Evolutionary conservation across 2,797 vertebrate species (phyloP).

Genomic region (Molossus alvarezi): DNA sequence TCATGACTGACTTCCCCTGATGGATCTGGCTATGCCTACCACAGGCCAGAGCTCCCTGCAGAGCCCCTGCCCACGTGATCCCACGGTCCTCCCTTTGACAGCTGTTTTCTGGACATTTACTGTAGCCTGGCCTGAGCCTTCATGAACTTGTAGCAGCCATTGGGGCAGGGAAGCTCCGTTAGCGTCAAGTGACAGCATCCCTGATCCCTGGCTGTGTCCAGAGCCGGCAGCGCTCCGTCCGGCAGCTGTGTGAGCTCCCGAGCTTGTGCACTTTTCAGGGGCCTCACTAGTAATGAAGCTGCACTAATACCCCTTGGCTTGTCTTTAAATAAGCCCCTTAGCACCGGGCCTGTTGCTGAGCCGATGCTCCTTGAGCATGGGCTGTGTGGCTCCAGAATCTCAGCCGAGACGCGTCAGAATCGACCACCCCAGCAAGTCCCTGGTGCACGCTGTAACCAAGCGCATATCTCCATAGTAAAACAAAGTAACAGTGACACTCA

Average conservation of each 20-base stretch:
- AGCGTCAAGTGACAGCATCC: not conserved
- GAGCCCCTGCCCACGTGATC: not conserved
- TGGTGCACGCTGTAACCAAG: not conserved
- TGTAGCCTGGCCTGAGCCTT: not conserved
- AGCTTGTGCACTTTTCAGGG: fast-evolving
- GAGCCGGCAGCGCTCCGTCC: not conserved
- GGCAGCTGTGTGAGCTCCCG: not conserved
- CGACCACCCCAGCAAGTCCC: not conserved
- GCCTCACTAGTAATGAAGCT: not conserved
- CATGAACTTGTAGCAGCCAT: fast-evolving
- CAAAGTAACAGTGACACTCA: fast-evolving
- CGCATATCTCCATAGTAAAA: fast-evolving
- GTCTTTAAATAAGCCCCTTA: fast-evolving
- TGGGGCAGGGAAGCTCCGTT: not conserved
- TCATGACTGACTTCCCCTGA: fast-evolving
- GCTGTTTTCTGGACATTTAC: fast-evolving
- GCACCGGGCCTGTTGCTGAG: not conserved
- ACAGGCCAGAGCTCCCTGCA: fast-evolving
- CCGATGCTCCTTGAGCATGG: fast-evolving
- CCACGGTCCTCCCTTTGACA: fast-evolving
- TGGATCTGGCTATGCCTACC: not conserved
- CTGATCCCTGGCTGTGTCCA: fast-evolving
- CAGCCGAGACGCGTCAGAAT: not conserved
- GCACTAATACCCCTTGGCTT: fast-evolving
- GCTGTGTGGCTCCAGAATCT: not conserved